Conservation (phyloP, 2,888 invertebrate species). For the Meloe dianella region DNA sequence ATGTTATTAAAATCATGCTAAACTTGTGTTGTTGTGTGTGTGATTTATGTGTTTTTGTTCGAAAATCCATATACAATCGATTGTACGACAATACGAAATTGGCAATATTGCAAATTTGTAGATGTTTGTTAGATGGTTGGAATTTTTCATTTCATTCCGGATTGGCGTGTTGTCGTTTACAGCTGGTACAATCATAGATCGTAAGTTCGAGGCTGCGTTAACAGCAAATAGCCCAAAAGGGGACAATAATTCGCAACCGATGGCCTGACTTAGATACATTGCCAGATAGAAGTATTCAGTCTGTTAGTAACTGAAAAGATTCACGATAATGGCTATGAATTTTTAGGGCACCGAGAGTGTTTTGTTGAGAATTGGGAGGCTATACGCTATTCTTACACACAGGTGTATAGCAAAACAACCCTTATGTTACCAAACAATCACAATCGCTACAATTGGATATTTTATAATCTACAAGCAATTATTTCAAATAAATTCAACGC, state of each 20-base stretch:
- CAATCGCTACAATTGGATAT: too few relatives aligned
- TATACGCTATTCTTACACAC: not conserved
- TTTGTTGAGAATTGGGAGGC: not conserved
- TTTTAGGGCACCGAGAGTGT: slow-evolving; percentile 31
- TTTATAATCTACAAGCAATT: too few relatives aligned
- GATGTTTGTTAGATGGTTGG: slow-evolving; percentile 26
- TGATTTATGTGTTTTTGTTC: too few relatives aligned
- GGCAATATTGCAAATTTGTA: slow-evolving; percentile 32
- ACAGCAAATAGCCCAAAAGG: slow-evolving; percentile 57
- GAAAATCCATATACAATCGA: too few relatives aligned
- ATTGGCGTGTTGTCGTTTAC: slow-evolving; percentile 44
- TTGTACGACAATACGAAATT: not conserved
- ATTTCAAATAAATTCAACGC: too few relatives aligned
- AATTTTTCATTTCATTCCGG: slow-evolving; percentile 45
- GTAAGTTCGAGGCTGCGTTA: slow-evolving; percentile 53
- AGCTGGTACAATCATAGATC: slow-evolving; percentile 53
- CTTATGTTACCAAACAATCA: too few relatives aligned
- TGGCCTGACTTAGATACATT: slow-evolving; percentile 52
- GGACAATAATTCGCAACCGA: slow-evolving; percentile 55
- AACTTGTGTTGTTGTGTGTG: too few relatives aligned
- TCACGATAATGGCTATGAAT: slow-evolving; percentile 43
- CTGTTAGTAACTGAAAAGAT: slow-evolving; percentile 39
- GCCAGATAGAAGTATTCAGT: slow-evolving; percentile 33
- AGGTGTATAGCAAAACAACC: too few relatives aligned
- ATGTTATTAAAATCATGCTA: too few relatives aligned